Base-by-base conservation (phyloP, 1,140 invertebrate genomes). In the Aleiodes sp. region DNA sequence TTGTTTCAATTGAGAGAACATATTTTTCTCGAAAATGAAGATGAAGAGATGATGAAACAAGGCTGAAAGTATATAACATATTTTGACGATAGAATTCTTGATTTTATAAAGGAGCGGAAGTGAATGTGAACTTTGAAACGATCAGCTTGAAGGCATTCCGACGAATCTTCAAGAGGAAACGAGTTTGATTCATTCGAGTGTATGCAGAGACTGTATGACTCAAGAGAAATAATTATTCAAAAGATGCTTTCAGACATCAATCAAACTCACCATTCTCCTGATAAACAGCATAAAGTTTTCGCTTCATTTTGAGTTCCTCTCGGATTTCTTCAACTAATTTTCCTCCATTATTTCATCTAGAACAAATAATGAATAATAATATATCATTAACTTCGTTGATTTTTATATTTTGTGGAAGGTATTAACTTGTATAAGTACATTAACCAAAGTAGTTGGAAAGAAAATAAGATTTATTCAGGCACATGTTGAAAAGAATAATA, bases 91-190 rank as follows among this genome's bases (percentile, higher is more conserved):
- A 35, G 59, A 31, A 52, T 52, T 35, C n/a, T 37, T 1, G 29
- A 8, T 35, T 57, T 21, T 37, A 70, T 61, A 70, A 70, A 64
- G 68, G 59, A 70, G 26, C 68, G 68, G 68, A 70, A 70, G 64
- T 70, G 68, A 65, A 60, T 29, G 56, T 64, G 29, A 65, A 70
- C 67, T 69, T 28, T 31, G 28, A 59, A 31, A 26, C 28, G 24
- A 59, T 59, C 56, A n/a, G 56, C 29, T 59, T 59, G 24, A 0
- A 59, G 28, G 56, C 28, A 59, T 59, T 31, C 12, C 28, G 26
- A 26, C 16, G 56, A 31, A 59, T 59, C 28, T 59, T 26, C 28
- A 9, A 31, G 16, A 29, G 24, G 16, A 59, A 31, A 59, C 26
- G 56, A 29, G 56, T 59, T 31, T 24, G 0, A 59, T 59, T 59